Percentiles rank a stretch among this genome's conserved stretches.
These are phyloP conservation scores for Rhagophthalmus giganteus DNA, from an alignment of 2,888 invertebrate genomes.

Conservation along the genomic window DNA sequence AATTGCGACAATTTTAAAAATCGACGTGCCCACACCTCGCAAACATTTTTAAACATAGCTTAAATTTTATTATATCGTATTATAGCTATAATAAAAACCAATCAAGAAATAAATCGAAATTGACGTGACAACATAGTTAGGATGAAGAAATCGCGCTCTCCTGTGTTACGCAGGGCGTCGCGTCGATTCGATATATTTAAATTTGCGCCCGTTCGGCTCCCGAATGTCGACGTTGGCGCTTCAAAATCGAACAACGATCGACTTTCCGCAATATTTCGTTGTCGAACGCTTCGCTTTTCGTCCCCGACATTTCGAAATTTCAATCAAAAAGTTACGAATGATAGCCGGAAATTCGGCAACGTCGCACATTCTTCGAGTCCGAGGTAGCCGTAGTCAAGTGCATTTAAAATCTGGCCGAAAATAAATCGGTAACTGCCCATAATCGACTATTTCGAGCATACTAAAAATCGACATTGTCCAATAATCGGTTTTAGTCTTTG, in stretches of 20 bases:
- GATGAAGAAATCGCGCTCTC: slow-evolving; percentile 40
- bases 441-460: too few relatives aligned
- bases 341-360: slow-evolving; percentile 44
- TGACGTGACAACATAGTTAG: too few relatives aligned
- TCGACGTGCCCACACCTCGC: too few relatives aligned
- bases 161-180: slow-evolving; percentile 47
- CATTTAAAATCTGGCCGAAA: slow-evolving; percentile 33
- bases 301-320: slow-evolving; percentile 25
- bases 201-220: background rate
- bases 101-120: too few relatives aligned
- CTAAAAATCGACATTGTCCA: too few relatives aligned
- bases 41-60: too few relatives aligned
- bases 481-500: too few relatives aligned
- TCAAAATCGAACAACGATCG: background rate
- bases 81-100: too few relatives aligned
- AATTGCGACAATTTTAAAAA: too few relatives aligned
- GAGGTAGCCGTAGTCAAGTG: slow-evolving; percentile 39
- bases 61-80: too few relatives aligned
- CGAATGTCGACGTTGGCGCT: background rate
- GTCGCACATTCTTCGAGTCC: slow-evolving; percentile 45
- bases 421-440: slow-evolving; percentile 30
- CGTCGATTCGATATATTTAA: slow-evolving; percentile 12
- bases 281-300: background rate
- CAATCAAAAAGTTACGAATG: slow-evolving; percentile 39
- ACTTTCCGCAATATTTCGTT: too few relatives aligned